phyloP scores from a whole-genome alignment of 2,113 vertebrate species.

The Scytalopus superciliaris region DNA sequence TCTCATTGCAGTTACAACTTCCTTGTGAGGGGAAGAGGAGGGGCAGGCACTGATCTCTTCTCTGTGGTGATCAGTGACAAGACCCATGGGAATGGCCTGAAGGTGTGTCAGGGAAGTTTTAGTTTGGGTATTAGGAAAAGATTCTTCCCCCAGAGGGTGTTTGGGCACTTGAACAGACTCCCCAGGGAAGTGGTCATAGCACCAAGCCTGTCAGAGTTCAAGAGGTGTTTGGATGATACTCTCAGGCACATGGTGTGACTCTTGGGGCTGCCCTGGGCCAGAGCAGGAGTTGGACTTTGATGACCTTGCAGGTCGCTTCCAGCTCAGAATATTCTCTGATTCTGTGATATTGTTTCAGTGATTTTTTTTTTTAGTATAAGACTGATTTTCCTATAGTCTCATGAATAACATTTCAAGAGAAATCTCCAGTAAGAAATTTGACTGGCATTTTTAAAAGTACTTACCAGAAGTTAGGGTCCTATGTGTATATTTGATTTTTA shows the following conservation, averaged over 20 bases:
- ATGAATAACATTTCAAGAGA: background rate
- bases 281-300: background rate
- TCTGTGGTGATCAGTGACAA: background rate
- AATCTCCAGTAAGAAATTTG: background rate
- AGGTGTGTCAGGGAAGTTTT: background rate
- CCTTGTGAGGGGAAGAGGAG: background rate
- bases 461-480: background rate
- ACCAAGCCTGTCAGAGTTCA: background rate
- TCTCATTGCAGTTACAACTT: background rate
- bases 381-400: background rate
- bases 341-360: background rate
- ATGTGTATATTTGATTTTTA: background rate
- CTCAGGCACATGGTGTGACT: background rate
- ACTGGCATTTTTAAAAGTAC: background rate
- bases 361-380: background rate
- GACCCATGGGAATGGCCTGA: fast-evolving
- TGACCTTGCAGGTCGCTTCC: background rate
- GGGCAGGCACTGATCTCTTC: background rate
- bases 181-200: background rate
- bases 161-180: background rate
- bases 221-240: background rate
- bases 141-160: fast-evolving
- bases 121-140: background rate
- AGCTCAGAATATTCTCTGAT: background rate
- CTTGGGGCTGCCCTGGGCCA: background rate